Evolutionary conservation across 2,113 vertebrate species (phyloP), one percentile per base, ranked within the genome.

Genomic region (Natator depressus): DNA sequence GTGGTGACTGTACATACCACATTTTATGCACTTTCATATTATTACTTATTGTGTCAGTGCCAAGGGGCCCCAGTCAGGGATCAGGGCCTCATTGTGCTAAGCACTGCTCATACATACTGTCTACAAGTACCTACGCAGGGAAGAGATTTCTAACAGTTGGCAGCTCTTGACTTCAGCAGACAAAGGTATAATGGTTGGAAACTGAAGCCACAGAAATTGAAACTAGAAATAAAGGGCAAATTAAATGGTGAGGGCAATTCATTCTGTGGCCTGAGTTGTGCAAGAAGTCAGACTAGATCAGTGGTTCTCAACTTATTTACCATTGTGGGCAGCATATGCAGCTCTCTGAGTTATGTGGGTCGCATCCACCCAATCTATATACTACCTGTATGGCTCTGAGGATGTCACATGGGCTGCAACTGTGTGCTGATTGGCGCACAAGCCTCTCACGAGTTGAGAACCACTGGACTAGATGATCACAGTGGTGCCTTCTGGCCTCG

Each of bases 101-200:
- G 53, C 25, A 4, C 31, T 87, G 47, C 57, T 85, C 46, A 72
- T 54, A 24, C 16, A 47, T 20, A 47, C 0, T 17, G 11, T 31
- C 31, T 0, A 31, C 24, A 1, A 38, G 3, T 47, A 20, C 72
- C 62, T 80, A 29, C 1, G 1, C 0, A 19, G 65, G 47, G 47
- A 5, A 24, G 20, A 72, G 29, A 69, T 69, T n/a, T 69, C 17
- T n/a, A 4, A 62, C 13, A 69, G 62, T 69, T 19, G 17, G 62
- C 35, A 69, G 62, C n/a, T 87, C 27, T 29, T 51, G 12, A 13
- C 6, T 49, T 25, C 35, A 47, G 79, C 50, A 51, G 24, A 46
- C 46, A 50, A 84, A 83, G 57, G 9, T 3, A 27, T 4, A 29
- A 38, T 24, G 7, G 8, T 31, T 24, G 7, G 17, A 82, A 76